A percentile compares a stretch with the other conserved stretches of the same genome.
Evolutionary conservation across 2,113 vertebrate species (phyloP).

Genomic region (Heterochromis multidens): DNA sequence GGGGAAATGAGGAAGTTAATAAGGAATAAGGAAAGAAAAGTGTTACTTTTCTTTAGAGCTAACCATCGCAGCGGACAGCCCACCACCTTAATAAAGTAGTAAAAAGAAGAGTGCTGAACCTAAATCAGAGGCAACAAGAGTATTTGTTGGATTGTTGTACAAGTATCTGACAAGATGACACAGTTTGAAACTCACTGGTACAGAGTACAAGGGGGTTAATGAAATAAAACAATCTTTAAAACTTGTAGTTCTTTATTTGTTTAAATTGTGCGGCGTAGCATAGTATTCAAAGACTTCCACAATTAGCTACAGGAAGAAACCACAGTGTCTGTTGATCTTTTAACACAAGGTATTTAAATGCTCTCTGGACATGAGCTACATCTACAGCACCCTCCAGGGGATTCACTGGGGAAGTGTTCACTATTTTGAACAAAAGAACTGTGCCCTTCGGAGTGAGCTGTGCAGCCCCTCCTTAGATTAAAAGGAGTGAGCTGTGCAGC

Average conservation of each 20-base stretch:
- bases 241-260: slow-evolving; percentile 24
- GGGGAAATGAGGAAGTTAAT: background rate
- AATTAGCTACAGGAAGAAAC: background rate
- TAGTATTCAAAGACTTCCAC: background rate
- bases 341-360: background rate
- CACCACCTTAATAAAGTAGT: background rate
- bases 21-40: too few relatives aligned
- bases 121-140: background rate
- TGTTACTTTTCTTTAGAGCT: background rate
- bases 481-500: background rate
- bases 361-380: background rate
- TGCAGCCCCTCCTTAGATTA: background rate
- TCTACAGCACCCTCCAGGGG: slow-evolving; percentile 40
- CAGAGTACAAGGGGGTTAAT: background rate
- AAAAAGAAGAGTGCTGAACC: background rate
- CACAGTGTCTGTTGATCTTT: background rate
- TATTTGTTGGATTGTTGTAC: background rate
- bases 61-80: background rate
- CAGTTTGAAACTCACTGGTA: background rate
- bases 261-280: slow-evolving; percentile 30
- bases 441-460: background rate
- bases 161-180: background rate
- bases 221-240: background rate
- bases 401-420: background rate
- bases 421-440: background rate